Conservation (phyloP, 2,113 vertebrate species). For the Dipodomys stephensi region DNA sequence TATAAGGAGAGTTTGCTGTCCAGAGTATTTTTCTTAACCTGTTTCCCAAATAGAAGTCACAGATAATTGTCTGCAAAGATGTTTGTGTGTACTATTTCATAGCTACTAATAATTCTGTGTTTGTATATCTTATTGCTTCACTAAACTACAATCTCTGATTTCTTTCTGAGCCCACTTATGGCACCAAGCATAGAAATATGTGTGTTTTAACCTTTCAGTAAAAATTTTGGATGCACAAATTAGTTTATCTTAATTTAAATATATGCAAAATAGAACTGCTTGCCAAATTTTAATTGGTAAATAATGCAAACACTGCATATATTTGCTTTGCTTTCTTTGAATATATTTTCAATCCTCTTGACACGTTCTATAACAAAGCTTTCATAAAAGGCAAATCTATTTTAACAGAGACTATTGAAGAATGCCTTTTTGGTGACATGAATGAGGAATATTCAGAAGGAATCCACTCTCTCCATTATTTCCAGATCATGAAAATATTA, state of each 20-base stretch:
- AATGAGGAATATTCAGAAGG: slow-evolving; percentile 71
- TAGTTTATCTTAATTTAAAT: slow-evolving; percentile 73
- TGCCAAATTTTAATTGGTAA: slow-evolving; percentile 75
- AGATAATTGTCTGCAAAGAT: slow-evolving; percentile 36
- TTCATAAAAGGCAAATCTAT: slow-evolving; percentile 74
- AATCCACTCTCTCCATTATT: slow-evolving; percentile 4
- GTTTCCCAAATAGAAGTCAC: slow-evolving; percentile 14
- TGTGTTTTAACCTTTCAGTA: slow-evolving; percentile 33
- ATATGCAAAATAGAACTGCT: slow-evolving; percentile 67
- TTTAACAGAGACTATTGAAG: slow-evolving; percentile 71
- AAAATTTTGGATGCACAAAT: slow-evolving; percentile 44
- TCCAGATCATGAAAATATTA: slow-evolving; percentile 64
- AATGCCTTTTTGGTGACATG: slow-evolving; percentile 67
- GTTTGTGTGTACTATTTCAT: slow-evolving; percentile 20
- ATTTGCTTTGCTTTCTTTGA: slow-evolving; percentile 78
- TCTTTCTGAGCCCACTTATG: background rate
- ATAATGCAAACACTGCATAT: slow-evolving; percentile 69
- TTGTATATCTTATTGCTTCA: background rate
- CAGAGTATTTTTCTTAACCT: background rate
- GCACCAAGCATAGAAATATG: slow-evolving; percentile 20
- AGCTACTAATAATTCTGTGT: slow-evolving; percentile 49
- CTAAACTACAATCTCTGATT: slow-evolving; percentile 28
- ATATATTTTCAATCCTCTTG: slow-evolving; percentile 71
- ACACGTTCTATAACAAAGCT: slow-evolving; percentile 79
- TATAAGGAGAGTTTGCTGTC: background rate